A percentile compares a stretch with the other conserved stretches of the same genome.
These are phyloP conservation scores for Caerostris extrusa DNA, from an alignment of 1,140 invertebrate genomes.

Conservation along the genomic window DNA sequence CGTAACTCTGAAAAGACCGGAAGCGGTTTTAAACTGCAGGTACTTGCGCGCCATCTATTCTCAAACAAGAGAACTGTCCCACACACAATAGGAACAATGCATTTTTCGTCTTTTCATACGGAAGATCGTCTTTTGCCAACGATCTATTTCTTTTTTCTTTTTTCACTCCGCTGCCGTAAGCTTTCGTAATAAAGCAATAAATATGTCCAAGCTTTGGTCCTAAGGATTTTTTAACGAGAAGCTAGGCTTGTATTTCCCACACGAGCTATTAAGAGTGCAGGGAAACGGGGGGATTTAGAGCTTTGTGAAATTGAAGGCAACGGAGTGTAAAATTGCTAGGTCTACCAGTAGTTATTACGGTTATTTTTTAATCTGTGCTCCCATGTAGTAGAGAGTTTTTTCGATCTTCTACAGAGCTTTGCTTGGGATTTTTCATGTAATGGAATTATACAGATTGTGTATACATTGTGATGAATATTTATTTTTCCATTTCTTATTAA, in stretches of 20 bases:
- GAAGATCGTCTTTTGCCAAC: constrained; percentile 64
- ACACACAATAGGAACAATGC: constrained; percentile 69
- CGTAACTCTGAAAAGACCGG: constrained; percentile 70
- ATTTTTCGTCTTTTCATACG: constrained; percentile 55
- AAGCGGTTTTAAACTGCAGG: constrained; percentile 72
- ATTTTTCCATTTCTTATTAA: too few species aligned
- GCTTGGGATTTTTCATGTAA: too few species aligned
- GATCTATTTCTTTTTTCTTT: constrained; percentile 55
- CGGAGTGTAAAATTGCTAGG: constrained; percentile 30
- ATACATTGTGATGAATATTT: too few species aligned
- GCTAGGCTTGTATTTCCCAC: constrained; percentile 52
- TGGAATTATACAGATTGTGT: too few species aligned
- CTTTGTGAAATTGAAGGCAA: constrained; percentile 25
- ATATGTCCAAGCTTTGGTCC: constrained; percentile 61
- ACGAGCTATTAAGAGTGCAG: not conserved
- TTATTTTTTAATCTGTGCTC: not conserved
- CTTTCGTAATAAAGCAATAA: constrained; percentile 74
- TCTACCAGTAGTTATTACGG: not conserved
- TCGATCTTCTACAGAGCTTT: too few species aligned
- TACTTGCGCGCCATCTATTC: constrained; percentile 75
- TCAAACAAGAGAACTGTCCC: constrained; percentile 65
- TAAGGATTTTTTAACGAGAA: constrained; percentile 34
- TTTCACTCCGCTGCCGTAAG: constrained; percentile 22
- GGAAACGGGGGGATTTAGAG: not conserved
- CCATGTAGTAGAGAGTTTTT: not conserved